phyloP scores from a whole-genome alignment of 2,797 vertebrate genomes.

The Huso huso region DNA sequence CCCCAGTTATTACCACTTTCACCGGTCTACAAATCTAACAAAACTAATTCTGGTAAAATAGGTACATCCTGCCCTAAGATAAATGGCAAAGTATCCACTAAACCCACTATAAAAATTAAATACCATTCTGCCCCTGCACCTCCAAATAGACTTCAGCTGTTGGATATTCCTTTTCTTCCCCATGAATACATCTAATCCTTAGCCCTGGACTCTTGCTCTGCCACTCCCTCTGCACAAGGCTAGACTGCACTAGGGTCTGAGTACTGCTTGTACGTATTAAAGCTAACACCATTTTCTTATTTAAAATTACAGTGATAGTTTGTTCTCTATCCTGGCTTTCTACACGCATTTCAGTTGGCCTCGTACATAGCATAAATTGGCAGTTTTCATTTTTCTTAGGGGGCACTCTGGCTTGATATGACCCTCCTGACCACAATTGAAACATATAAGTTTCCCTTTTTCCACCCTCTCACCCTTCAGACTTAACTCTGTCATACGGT shows the following conservation, averaged over 20 bases:
- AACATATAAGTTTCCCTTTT: too few relatives aligned
- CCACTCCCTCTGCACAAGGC: neutral
- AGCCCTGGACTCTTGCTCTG: neutral
- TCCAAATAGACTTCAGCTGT: constrained; percentile 3
- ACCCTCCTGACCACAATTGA: too few relatives aligned
- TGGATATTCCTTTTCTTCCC: constrained; percentile 7
- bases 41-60: neutral
- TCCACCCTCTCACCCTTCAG: too few relatives aligned
- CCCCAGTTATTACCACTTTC: neutral
- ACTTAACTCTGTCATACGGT: too few relatives aligned
- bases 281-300: neutral
- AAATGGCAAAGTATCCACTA: constrained; percentile 3
- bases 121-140: neutral
- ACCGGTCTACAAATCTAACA: neutral
- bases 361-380: too few relatives aligned
- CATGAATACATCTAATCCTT: constrained; percentile 5
- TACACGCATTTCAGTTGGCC: too few relatives aligned
- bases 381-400: too few relatives aligned
- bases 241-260: constrained; percentile 9
- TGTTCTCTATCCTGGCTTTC: neutral
- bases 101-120: neutral
- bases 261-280: constrained; percentile 2
- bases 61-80: constrained; percentile 6
- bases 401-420: too few relatives aligned
- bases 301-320: neutral